phyloP scores from a whole-genome alignment of 1,140 invertebrate genomes.

The Stratiolaelaps scimitus region DNA sequence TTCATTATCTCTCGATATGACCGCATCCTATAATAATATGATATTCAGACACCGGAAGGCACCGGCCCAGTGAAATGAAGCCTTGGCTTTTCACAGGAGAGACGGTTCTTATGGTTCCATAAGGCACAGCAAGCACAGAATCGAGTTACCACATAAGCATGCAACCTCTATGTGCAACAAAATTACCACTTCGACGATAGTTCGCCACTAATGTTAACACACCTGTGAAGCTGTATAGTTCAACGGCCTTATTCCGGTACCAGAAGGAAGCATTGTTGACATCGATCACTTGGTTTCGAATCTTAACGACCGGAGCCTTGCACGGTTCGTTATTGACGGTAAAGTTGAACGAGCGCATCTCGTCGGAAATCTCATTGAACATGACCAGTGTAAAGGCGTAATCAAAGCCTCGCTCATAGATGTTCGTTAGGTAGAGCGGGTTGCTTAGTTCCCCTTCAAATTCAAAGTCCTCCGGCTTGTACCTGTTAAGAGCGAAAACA shows the following conservation, averaged over 20 bases:
- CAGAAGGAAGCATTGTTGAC: slow-evolving; percentile 29
- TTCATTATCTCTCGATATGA: no score
- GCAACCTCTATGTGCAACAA: no score
- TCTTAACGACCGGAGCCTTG: slow-evolving; percentile 38
- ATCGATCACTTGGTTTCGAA: slow-evolving; percentile 35
- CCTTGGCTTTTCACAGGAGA: no score
- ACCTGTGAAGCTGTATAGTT: slow-evolving; percentile 33
- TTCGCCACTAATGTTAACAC: background rate
- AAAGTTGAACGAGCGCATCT: slow-evolving; percentile 32
- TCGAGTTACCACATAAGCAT: no score
- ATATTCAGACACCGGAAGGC: no score
- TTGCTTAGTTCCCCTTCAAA: slow-evolving; percentile 33
- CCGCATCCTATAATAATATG: no score
- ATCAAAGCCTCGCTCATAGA: slow-evolving; percentile 37
- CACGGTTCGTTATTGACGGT: slow-evolving; percentile 39
- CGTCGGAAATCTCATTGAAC: slow-evolving; percentile 38
- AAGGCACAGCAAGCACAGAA: no score
- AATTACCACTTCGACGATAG: no score
- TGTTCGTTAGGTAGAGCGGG: slow-evolving; percentile 35
- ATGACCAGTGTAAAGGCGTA: slow-evolving; percentile 38
- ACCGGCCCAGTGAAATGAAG: no score
- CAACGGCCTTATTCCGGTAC: slow-evolving; percentile 36
- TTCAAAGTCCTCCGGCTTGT: slow-evolving; percentile 28
- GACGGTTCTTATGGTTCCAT: no score
- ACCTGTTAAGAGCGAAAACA: background rate